Percentiles rank a stretch among this genome's conserved stretches.
Conservation (phyloP, 2,113 vertebrate genomes). For the Poeciliopsis retropinna region DNA sequence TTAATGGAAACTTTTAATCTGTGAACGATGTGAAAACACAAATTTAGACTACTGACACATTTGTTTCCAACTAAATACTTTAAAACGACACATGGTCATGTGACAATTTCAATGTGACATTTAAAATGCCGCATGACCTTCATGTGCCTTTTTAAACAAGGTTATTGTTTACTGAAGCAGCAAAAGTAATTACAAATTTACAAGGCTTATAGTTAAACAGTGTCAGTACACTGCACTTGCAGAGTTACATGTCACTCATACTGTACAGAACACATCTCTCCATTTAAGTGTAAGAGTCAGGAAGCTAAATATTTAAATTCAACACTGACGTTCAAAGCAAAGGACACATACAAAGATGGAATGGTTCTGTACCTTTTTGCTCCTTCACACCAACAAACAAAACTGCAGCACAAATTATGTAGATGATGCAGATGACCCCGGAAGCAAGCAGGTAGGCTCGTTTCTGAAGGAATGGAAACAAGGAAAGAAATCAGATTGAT, state of each 20-base stretch:
- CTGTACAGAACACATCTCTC: background rate
- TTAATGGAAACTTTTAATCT: background rate
- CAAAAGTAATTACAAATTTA: background rate
- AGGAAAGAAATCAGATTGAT: background rate
- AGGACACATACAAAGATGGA: background rate
- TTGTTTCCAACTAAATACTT: background rate
- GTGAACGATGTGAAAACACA: background rate
- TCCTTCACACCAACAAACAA: slow-evolving; percentile 88
- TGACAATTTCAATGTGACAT: too few relatives aligned
- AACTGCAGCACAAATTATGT: slow-evolving; percentile 85
- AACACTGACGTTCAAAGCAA: background rate
- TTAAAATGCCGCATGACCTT: background rate
- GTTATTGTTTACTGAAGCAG: background rate
- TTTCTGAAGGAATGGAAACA: slow-evolving; percentile 76
- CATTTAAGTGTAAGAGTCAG: background rate
- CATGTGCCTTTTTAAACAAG: background rate
- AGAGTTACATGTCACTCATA: background rate
- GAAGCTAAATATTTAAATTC: background rate
- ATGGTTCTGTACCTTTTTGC: slow-evolving; percentile 81
- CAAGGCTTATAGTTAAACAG: background rate
- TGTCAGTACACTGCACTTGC: background rate
- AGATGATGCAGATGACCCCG: slow-evolving; percentile 87
- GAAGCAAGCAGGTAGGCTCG: slow-evolving; percentile 88
- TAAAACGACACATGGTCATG: too few relatives aligned
- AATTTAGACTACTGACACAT: background rate